Evolutionary conservation across 2,888 invertebrate genomes (phyloP).

Genomic region (Eurytoma adleriae): DNA sequence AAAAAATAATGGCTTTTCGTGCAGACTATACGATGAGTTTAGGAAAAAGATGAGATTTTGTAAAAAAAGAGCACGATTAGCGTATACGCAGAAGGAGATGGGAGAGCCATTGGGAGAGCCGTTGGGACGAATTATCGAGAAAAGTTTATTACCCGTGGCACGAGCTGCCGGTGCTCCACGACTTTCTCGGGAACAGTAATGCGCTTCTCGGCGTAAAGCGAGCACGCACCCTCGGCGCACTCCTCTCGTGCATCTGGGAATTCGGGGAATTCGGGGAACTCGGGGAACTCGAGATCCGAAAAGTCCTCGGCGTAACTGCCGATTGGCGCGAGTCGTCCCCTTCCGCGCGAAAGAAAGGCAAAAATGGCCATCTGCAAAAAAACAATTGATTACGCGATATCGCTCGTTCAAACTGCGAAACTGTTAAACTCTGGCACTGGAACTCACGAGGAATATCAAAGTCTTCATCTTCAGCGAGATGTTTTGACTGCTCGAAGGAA

Average conservation of each 20-base stretch:
- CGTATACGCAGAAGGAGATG: too few species aligned
- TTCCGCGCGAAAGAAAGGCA: conserved; percentile 17
- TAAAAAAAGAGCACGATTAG: background rate
- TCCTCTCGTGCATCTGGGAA: conserved; percentile 38
- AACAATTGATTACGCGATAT: background rate
- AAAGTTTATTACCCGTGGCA: conserved; percentile 50
- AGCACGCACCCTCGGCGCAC: conserved; percentile 36
- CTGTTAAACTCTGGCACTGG: background rate
- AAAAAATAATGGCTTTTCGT: too few species aligned
- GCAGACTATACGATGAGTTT: too few species aligned
- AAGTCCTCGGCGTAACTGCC: conserved; percentile 51
- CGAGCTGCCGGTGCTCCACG: conserved; percentile 51
- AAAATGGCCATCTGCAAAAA: conserved; percentile 40
- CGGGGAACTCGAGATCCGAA: conserved; percentile 32
- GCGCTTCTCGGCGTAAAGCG: conserved; percentile 51
- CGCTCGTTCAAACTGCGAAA: background rate
- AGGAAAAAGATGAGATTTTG: background rate
- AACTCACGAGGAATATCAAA: conserved; percentile 39
- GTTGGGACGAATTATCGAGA: background rate
- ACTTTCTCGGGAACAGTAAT: conserved; percentile 49
- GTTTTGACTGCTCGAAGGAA: conserved; percentile 2
- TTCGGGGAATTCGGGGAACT: conserved; percentile 40
- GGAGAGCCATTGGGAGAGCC: background rate
- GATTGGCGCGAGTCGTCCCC: conserved; percentile 36
- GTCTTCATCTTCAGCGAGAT: conserved; percentile 23